phyloP scores from a whole-genome alignment of 1,140 invertebrate genomes.

The Trichoplusia ni region DNA sequence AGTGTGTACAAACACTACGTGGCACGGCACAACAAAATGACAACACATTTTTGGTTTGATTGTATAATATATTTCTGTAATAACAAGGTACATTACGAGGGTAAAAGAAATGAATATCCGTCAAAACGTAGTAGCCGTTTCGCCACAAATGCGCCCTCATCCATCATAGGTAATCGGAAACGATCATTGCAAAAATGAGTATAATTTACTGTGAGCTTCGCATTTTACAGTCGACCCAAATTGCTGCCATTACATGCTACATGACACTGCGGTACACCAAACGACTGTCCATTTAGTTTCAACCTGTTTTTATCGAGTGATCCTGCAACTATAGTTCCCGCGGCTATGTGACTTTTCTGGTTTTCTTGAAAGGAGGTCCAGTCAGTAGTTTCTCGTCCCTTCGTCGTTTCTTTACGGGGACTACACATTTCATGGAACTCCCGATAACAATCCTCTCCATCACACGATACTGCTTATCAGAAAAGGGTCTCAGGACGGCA shows the following conservation, averaged over 20 bases:
- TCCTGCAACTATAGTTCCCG: constrained; percentile 27
- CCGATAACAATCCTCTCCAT: constrained; percentile 61
- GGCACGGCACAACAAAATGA: no score
- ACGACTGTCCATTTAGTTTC: constrained; percentile 46
- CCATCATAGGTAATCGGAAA: constrained; percentile 74
- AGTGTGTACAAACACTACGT: constrained; percentile 1
- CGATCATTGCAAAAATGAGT: constrained; percentile 75
- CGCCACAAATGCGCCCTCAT: constrained; percentile 45
- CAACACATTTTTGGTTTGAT: not conserved
- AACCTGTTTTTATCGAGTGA: constrained; percentile 33
- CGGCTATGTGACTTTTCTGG: constrained; percentile 13
- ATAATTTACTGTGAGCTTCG: constrained; percentile 68
- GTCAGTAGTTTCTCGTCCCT: constrained; percentile 53
- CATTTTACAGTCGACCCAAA: constrained; percentile 68
- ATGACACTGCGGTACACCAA: constrained; percentile 56
- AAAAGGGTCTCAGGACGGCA: constrained; percentile 60
- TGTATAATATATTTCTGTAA: constrained; percentile 12
- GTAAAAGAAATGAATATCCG: constrained; percentile 31
- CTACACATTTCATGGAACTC: constrained; percentile 47
- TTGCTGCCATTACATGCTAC: constrained; percentile 63
- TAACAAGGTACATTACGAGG: constrained; percentile 10
- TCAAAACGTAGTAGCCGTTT: constrained; percentile 37
- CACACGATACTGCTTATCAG: constrained; percentile 63
- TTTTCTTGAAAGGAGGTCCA: constrained; percentile 51
- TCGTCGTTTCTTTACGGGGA: constrained; percentile 52